Evolutionary conservation across 2,888 invertebrate species (phyloP).

Genomic region (Allygus modestus): DNA sequence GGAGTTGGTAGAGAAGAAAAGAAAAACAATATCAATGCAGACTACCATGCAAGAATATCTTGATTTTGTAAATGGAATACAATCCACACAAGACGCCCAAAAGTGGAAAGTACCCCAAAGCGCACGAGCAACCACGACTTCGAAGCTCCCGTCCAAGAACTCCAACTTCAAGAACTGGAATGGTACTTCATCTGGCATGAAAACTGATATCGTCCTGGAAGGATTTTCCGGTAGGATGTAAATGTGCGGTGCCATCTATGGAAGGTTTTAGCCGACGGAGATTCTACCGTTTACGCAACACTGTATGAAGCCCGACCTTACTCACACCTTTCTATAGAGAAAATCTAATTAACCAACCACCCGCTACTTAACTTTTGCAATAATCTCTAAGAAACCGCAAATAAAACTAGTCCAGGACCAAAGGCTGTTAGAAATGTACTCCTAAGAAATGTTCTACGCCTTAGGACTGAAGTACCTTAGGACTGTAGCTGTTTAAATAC

Average conservation of each 20-base stretch:
- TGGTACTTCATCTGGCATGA: no score
- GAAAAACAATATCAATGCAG: no score
- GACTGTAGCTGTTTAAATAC: constrained; percentile 56
- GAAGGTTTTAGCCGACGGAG: constrained; percentile 72
- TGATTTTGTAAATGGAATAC: no score
- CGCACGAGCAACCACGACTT: no score
- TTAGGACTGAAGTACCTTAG: constrained; percentile 24
- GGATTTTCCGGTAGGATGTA: constrained; percentile 71
- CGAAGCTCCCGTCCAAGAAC: no score
- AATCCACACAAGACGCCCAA: no score
- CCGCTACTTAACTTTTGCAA: constrained; percentile 65
- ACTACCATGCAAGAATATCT: no score
- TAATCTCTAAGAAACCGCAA: constrained; percentile 56
- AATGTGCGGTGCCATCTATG: constrained; percentile 71
- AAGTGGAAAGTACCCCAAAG: no score
- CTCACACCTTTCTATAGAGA: constrained; percentile 68
- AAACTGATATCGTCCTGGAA: constrained; percentile 72
- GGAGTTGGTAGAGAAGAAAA: no score
- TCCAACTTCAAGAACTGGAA: no score
- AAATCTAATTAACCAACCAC: constrained; percentile 72
- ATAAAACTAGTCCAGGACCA: constrained; percentile 22
- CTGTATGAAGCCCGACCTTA: constrained; percentile 70
- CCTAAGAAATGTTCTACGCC: neutral
- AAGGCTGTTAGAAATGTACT: constrained; percentile 20
- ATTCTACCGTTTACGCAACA: constrained; percentile 71